A percentile compares a stretch with the other conserved stretches of the same genome.
phyloP scores from a whole-genome alignment of 2,888 invertebrate genomes.

The Agrochola lota region DNA sequence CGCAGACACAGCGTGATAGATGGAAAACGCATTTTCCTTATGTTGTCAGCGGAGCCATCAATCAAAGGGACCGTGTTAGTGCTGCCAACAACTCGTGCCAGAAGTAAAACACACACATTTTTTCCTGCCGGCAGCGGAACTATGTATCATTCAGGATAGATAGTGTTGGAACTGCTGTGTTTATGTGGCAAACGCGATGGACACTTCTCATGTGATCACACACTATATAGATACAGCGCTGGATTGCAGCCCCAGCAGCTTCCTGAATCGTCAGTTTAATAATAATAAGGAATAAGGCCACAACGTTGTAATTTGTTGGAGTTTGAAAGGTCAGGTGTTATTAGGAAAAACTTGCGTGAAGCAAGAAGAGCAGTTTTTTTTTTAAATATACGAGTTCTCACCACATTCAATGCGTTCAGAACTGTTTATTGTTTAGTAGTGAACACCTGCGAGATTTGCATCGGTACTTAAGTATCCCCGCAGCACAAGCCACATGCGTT shows the following conservation, averaged over 20 bases:
- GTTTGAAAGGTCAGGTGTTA: too few relatives aligned
- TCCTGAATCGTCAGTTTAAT: not conserved
- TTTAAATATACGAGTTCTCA: not conserved
- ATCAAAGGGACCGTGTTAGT: slow-evolving; percentile 15
- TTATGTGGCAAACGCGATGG: not conserved
- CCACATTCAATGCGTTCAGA: not conserved
- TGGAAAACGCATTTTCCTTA: slow-evolving; percentile 27
- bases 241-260: not conserved
- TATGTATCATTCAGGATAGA: not conserved
- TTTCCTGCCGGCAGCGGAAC: not conserved
- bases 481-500: not conserved
- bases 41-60: slow-evolving; percentile 1
- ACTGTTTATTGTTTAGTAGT: not conserved
- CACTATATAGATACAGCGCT: not conserved
- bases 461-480: too few relatives aligned
- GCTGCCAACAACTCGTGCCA: slow-evolving; percentile 23
- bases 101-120: not conserved
- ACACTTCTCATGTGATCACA: not conserved
- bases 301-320: not conserved
- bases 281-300: not conserved
- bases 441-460: not conserved
- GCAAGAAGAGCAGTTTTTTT: not conserved
- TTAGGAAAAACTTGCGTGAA: not conserved
- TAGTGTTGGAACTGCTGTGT: not conserved
- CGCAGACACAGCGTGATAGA: not conserved